Evolutionary conservation across 2,113 vertebrate genomes (phyloP).

Genomic region (Barnardius zonarius): DNA sequence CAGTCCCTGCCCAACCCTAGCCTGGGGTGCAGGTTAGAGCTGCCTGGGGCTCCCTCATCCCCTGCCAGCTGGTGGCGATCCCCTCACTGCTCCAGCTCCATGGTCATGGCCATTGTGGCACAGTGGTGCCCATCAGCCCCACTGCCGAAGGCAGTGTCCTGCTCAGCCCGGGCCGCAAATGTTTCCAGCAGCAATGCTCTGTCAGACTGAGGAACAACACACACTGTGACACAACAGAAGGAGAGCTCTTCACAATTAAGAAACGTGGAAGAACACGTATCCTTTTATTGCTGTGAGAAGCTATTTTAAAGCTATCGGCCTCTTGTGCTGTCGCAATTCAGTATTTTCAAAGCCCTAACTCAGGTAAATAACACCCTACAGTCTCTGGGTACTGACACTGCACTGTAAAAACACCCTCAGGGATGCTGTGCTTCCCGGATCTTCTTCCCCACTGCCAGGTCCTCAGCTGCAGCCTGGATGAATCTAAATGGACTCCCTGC

Average conservation of each 20-base stretch:
- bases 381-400: background rate
- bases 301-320: background rate
- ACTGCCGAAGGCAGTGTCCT: no score
- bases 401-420: rapidly evolving
- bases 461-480: background rate
- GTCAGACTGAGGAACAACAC: rapidly evolving
- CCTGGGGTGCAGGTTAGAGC: background rate
- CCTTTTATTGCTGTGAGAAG: background rate
- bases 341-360: background rate
- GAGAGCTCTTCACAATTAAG: background rate
- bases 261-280: rapidly evolving
- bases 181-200: background rate
- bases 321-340: background rate
- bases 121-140: rapidly evolving
- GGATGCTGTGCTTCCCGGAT: rapidly evolving
- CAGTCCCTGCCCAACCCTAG: background rate
- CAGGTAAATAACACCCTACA: background rate
- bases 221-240: background rate
- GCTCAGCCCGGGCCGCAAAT: background rate
- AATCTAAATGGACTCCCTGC: background rate
- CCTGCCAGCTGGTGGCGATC: background rate
- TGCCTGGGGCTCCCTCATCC: background rate
- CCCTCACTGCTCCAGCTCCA: rapidly evolving
- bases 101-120: background rate
- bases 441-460: background rate